Percentiles rank a stretch among this genome's conserved stretches.
phyloP scores from a whole-genome alignment of 1,140 invertebrate species.

The Penaeus japonicus region DNA sequence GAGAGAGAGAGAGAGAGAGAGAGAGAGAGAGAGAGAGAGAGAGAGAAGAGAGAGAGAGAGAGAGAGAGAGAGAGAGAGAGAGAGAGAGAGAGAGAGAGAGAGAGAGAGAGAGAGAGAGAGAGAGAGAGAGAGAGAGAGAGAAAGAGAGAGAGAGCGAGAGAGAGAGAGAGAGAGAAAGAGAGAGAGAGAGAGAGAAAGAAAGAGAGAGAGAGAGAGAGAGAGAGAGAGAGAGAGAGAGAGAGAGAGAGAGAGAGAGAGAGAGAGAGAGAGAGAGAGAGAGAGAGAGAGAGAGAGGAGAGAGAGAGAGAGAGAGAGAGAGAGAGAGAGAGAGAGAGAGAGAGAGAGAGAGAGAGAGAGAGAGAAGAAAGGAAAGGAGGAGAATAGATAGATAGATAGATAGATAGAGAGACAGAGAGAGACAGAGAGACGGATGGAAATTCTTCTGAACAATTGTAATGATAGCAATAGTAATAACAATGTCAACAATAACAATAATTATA shows the following conservation, averaged over 20 bases:
- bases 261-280: neutral
- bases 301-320: neutral
- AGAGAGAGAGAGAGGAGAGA: neutral
- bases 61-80: too few species aligned
- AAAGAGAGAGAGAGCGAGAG: neutral
- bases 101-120: slow-evolving; percentile 6
- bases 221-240: neutral
- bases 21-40: too few species aligned
- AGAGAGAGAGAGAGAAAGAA: neutral
- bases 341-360: neutral
- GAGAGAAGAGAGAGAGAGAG: too few species aligned
- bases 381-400: too few species aligned
- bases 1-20: too few species aligned
- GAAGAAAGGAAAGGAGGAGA: too few species aligned
- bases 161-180: neutral
- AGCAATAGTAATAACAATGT: too few species aligned
- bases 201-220: neutral
- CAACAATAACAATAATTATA: too few species aligned
- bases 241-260: neutral
- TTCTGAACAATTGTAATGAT: too few species aligned
- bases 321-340: slow-evolving; percentile 14
- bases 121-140: slow-evolving; percentile 10
- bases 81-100: neutral
- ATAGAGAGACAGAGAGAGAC: too few species aligned
- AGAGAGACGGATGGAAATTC: too few species aligned